Evolutionary conservation across 2,797 vertebrate genomes (phyloP).

Genomic region (Miichthys miiuy): DNA sequence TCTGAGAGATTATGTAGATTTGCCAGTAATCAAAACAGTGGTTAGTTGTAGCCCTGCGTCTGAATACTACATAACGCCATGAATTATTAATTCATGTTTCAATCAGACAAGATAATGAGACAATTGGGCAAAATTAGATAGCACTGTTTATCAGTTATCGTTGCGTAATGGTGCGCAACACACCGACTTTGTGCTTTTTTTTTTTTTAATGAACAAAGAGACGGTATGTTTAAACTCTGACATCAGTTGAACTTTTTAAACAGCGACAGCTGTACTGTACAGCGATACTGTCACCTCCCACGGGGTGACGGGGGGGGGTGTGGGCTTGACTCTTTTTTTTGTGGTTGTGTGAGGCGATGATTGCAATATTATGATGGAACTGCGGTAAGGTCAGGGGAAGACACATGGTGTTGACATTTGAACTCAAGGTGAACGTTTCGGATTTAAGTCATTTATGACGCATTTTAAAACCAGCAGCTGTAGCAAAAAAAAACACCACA

Average conservation of each 20-base stretch:
- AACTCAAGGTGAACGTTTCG: constrained; percentile 11
- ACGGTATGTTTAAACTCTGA: constrained; percentile 25
- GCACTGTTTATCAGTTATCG: neutral
- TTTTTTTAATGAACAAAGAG: neutral
- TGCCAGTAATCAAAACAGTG: no score
- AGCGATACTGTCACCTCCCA: neutral
- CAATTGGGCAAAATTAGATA: neutral
- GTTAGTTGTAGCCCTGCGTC: neutral
- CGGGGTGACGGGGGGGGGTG: neutral
- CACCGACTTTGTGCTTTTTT: neutral
- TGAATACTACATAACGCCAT: neutral
- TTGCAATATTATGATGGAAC: constrained; percentile 15
- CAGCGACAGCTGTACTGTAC: constrained; percentile 25
- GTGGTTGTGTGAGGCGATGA: constrained; percentile 28
- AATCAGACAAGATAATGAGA: neutral
- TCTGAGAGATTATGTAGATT: no score
- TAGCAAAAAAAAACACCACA: neutral
- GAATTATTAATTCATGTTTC: neutral
- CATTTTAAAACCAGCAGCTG: constrained; percentile 13
- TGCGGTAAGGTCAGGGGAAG: constrained; percentile 15
- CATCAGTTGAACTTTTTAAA: neutral
- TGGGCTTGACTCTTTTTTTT: constrained; percentile 21
- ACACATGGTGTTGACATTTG: constrained; percentile 21
- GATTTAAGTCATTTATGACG: constrained; percentile 15
- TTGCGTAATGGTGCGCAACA: neutral